Base-by-base conservation (phyloP, 2,113 vertebrate species). In the Zosterops borbonicus region DNA sequence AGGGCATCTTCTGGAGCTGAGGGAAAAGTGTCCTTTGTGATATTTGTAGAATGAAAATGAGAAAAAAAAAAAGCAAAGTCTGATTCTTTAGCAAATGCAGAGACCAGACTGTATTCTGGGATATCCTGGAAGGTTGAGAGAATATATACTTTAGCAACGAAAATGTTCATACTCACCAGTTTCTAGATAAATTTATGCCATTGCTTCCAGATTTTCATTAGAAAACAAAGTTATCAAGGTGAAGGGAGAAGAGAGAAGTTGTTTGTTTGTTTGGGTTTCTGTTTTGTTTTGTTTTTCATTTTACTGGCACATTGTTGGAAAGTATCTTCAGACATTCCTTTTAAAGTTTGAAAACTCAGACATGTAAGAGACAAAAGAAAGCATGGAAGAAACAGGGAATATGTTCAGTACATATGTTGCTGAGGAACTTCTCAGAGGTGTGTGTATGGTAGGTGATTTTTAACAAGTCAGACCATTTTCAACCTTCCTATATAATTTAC, bases 201-300 rank as follows among this genome's bases (percentile, higher is more conserved):
- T 41, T 11, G 3, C 4, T n/a, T 77, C 6, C 39, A 59, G 25
- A n/a, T 64, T 78, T 73, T 64, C 22, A 12, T 33, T 42, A 60
- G 14, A 69, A 64, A 90, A 64, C 2, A 33, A 75, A 60, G 6
- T 55, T 42, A 14, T 28, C 7, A 69, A 31, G 12, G 0, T 22
- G 14, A 0, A 6, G 5, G 7, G 7, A 50, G 10, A 6, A 53
- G 9, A 4, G 5, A 23, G 5, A 33, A 44, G 11, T 33, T 73
- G 3, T 52, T 78, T 56, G 3, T 52, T 78, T 56, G 11, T 50
- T n/a, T 59, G 2, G 6, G 15, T 20, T 35, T 29, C 29, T 64
- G 6, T 3, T 12, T 75, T 59, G 6, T 5, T 12, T 75, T 33
- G 8, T 2, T 65, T 67, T 67, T 73, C 1, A 37, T 59, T 73